These are phyloP conservation scores for Stratiomys singularior DNA, from an alignment of 2,888 invertebrate species.

Conservation along the genomic window DNA sequence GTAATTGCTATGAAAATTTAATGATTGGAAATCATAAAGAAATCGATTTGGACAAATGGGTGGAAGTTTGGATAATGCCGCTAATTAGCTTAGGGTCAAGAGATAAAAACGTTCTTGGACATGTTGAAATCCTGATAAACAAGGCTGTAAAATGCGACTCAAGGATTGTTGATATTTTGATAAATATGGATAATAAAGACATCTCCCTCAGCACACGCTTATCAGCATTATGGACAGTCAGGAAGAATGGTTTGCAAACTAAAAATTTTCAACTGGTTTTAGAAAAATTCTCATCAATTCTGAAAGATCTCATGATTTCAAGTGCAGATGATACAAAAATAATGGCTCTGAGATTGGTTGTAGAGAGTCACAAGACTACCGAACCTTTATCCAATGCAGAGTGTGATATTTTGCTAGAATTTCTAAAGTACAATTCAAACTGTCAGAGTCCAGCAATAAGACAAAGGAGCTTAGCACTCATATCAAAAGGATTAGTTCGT, in stretches of 20 bases:
- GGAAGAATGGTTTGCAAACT: conserved; percentile 65
- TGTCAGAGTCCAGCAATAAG: conserved; percentile 75
- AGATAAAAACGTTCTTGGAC: conserved; percentile 55
- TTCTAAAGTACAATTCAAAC: conserved; percentile 75
- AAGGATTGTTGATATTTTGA: conserved; percentile 56
- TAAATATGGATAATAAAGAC: conserved; percentile 52
- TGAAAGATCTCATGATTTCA: conserved; percentile 69
- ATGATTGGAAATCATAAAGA: conserved; percentile 67
- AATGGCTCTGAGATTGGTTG: conserved; percentile 74
- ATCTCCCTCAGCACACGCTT: conserved; percentile 61
- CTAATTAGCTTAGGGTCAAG: conserved; percentile 51
- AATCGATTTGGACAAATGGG: conserved; percentile 64
- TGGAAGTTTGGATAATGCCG: conserved; percentile 66
- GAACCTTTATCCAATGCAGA: conserved; percentile 73
- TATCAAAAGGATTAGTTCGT: conserved; percentile 73
- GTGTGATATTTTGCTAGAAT: conserved; percentile 71
- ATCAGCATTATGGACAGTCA: conserved; percentile 61
- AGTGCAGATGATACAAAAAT: conserved; percentile 71
- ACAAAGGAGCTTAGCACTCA: conserved; percentile 73
- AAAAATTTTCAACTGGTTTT: conserved; percentile 64
- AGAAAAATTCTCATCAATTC: conserved; percentile 63
- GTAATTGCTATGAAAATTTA: conserved; percentile 68
- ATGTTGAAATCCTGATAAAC: conserved; percentile 59
- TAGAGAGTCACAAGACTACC: conserved; percentile 79
- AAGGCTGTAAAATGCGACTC: conserved; percentile 60